Base-by-base conservation (phyloP, 1,140 invertebrate species). In the Mylabris phalerata region DNA sequence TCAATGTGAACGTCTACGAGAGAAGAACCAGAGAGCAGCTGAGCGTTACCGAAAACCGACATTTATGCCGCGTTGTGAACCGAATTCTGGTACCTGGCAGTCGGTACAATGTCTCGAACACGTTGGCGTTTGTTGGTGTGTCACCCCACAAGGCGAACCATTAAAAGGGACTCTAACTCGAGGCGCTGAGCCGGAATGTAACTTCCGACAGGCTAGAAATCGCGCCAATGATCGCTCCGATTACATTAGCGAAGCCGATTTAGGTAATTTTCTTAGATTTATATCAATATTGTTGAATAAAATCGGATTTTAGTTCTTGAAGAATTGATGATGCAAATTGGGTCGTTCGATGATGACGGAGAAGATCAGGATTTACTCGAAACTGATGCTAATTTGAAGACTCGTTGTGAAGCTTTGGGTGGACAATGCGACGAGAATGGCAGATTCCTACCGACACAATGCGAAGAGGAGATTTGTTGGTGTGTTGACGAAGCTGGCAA, bases 401-500 rank as follows among this genome's bases (percentile, higher is more conserved):
- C 84, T 0, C 77, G 87, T 2, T 89, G 88, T 63, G 75, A 82
- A 42, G 78, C 82, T 0, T 78, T 88, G 66, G 73, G 74, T 6
- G 73, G 76, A n/a, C 76, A 76, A 3, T 88, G 86, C 64, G 85
- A 88, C 64, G 75, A 75, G 40, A 71, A 79, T 40, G 88, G 89
- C 2, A 79, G 82, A 63, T 92, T 91, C 69, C 76, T 82, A 2
- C 82, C 89, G 0, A 84, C 80, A 0, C 89, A 92, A 67, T 92
- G 89, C 66, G 82, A 83, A 32, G 80, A 81, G 1, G 81, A 82
- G 1, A 80, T 79, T 25, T 93, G 90, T 71, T 92, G 89, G 89
- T 93, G 90, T 72, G 89, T 92, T 3, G 89, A 93, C 72, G 88
- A 89, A 58, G 88, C 88, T 1, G 90, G 90, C 7, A 90, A 90